Percentiles rank a stretch among this genome's conserved stretches.
Conservation (phyloP, 2,888 invertebrate genomes). For the Sialis lutaria region DNA sequence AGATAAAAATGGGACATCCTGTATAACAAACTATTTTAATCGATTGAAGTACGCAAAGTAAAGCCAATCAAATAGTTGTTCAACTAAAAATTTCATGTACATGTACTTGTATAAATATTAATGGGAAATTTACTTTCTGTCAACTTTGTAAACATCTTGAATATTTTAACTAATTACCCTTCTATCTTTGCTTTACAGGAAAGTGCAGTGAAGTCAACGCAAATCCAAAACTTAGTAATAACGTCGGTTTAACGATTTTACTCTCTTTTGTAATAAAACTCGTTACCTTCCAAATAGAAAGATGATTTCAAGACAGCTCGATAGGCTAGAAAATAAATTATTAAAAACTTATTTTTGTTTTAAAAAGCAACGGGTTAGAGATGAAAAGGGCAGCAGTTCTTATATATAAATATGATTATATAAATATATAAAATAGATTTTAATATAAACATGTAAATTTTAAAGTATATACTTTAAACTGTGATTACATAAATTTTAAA, state of each 20-base stretch:
- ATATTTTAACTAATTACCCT: background rate
- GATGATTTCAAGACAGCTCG: slow-evolving; percentile 7
- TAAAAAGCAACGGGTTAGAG: background rate
- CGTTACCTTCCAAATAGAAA: slow-evolving; percentile 9
- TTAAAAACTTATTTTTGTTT: background rate
- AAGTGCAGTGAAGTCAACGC: slow-evolving; percentile 39
- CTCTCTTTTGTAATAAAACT: no score
- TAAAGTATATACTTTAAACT: slow-evolving; percentile 2
- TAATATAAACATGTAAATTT: background rate
- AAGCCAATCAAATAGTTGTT: no score
- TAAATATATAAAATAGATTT: slow-evolving; percentile 1
- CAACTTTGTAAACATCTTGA: no score
- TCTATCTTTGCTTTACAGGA: slow-evolving; percentile 28
- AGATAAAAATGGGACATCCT: no score
- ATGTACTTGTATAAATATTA: no score
- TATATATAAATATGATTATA: background rate
- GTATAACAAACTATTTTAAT: no score
- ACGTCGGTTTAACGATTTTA: no score
- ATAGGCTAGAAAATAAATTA: background rate
- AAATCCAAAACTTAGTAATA: slow-evolving; percentile 12
- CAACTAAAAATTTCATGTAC: no score
- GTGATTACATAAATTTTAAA: slow-evolving; percentile 6
- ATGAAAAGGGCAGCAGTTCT: background rate
- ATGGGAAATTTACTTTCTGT: no score
- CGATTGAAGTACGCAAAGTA: no score